Percentiles rank a stretch among this genome's conserved stretches.
These are phyloP conservation scores for Steatocranus sp. DNA, from an alignment of 2,797 vertebrate genomes.

Conservation along the genomic window DNA sequence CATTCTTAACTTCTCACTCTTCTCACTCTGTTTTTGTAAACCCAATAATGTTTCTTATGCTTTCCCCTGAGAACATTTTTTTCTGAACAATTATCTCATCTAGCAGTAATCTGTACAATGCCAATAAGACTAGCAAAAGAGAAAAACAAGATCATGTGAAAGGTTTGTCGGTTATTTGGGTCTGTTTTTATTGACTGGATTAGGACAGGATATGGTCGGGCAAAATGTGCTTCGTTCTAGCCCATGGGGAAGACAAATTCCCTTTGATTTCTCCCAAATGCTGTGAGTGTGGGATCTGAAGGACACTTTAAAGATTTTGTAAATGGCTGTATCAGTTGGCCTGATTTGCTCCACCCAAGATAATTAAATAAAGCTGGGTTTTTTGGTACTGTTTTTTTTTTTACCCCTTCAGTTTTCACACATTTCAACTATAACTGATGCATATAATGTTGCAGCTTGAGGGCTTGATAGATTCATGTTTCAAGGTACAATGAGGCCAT, in stretches of 20 bases:
- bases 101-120: not conserved
- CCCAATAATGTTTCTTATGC: not conserved
- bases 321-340: slow-evolving; percentile 2
- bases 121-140: not conserved
- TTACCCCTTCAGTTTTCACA: not conserved
- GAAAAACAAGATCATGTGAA: slow-evolving; percentile 10
- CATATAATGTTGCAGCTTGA: not conserved
- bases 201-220: not conserved
- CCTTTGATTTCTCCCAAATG: not conserved
- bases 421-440: not conserved
- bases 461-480: not conserved
- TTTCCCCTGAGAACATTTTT: not conserved
- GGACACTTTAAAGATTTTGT: not conserved
- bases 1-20: not conserved
- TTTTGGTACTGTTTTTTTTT: not conserved
- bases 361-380: not conserved
- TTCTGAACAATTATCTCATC: not conserved
- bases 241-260: not conserved
- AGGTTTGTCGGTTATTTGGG: slow-evolving; percentile 4
- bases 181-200: slow-evolving; percentile 11
- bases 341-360: not conserved
- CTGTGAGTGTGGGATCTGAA: not conserved
- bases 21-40: not conserved
- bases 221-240: not conserved
- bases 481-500: not conserved